Percentiles rank a stretch among this genome's conserved stretches.
Evolutionary conservation across 30 jellyfish, hydroid and myxozoan species (phyloP).

Genomic region (Turritopsis rubra): DNA sequence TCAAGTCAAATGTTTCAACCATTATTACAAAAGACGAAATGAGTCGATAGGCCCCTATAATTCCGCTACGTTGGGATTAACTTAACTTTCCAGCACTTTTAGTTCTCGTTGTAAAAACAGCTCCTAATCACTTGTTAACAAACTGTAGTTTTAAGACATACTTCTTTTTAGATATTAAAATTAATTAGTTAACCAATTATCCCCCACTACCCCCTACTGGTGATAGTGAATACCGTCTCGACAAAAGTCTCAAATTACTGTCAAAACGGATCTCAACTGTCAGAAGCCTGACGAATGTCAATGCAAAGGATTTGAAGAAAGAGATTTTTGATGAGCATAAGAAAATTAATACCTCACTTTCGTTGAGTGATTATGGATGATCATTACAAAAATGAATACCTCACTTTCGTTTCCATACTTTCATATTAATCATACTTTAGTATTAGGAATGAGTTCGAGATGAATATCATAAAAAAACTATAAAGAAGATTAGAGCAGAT

Average conservation of each 20-base stretch:
- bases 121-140: no score
- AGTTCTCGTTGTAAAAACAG: no score
- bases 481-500: neutral
- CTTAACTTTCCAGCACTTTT: no score
- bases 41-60: no score
- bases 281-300: neutral
- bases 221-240: neutral
- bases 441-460: neutral
- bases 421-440: neutral
- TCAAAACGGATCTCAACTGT: neutral
- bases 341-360: no score
- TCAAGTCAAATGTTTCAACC: no score
- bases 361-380: no score
- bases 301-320: neutral
- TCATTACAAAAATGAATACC: neutral
- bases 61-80: no score
- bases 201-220: neutral
- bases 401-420: neutral
- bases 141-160: no score
- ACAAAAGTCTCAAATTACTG: neutral
- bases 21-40: no score
- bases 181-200: neutral
- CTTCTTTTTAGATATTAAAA: no score
- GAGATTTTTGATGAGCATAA: no score
- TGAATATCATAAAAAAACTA: neutral